A percentile compares a stretch with the other conserved stretches of the same genome.
Evolutionary conservation across 2,113 vertebrate species (phyloP).

Genomic region (Phrynocephalus versicolor): DNA sequence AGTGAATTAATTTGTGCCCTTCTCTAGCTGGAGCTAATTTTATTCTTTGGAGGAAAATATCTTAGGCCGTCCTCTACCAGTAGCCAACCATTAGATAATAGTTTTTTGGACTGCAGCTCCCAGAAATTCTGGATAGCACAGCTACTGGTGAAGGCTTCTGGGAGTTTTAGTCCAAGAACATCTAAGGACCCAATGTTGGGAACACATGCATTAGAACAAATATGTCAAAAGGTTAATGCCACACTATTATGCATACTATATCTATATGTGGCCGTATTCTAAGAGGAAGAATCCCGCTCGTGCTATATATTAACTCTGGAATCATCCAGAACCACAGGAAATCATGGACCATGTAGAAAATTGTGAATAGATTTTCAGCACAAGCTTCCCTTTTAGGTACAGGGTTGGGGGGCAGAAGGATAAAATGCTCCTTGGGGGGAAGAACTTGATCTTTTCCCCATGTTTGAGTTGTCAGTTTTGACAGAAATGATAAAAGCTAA

Average conservation of each 20-base stretch:
- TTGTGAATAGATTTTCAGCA: conserved; percentile 68
- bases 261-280: conserved; percentile 31
- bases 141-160: too few species aligned
- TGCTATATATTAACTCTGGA: conserved; percentile 52
- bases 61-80: too few species aligned
- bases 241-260: conserved; percentile 21
- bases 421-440: conserved; percentile 63
- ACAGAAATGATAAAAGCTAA: conserved; percentile 76
- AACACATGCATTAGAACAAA: background rate
- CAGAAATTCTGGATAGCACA: too few species aligned
- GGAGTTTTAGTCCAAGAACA: too few species aligned
- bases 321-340: conserved; percentile 70
- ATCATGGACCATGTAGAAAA: conserved; percentile 59
- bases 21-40: too few species aligned
- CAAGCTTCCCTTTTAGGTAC: conserved; percentile 57
- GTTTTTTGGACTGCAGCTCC: too few species aligned
- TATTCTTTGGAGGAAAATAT: too few species aligned
- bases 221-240: conserved; percentile 35
- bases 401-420: conserved; percentile 28
- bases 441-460: conserved; percentile 72
- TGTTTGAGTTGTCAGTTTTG: conserved; percentile 76
- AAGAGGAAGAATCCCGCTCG: conserved; percentile 35
- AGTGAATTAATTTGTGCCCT: too few species aligned
- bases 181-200: too few species aligned
- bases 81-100: too few species aligned